These are phyloP conservation scores for Melanotaenia duboulayi DNA, from an alignment of 2,113 vertebrate genomes.

Conservation along the genomic window DNA sequence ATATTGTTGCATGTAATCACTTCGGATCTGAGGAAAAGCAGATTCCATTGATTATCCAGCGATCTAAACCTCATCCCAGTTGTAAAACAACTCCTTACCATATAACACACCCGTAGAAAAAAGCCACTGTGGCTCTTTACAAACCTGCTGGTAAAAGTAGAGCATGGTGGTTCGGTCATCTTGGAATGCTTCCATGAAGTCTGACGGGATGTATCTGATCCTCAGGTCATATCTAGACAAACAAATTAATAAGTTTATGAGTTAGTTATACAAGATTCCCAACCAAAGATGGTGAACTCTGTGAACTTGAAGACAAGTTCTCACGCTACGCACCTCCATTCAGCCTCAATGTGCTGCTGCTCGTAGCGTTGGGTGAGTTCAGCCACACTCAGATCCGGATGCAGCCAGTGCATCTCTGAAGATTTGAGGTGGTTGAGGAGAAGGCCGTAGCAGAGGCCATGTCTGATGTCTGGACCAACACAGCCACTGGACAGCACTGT, in stretches of 20 bases:
- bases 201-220: slow-evolving; percentile 89
- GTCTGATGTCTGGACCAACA: slow-evolving; percentile 88
- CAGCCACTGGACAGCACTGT: slow-evolving; percentile 90
- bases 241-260: no score
- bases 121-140: background rate
- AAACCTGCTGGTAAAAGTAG: slow-evolving; percentile 96
- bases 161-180: slow-evolving; percentile 91
- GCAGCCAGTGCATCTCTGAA: slow-evolving; percentile 91
- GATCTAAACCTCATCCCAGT: background rate
- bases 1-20: slow-evolving; percentile 91
- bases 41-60: accelerated
- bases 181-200: slow-evolving; percentile 88
- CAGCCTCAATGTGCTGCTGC: slow-evolving; percentile 91
- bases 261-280: no score
- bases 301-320: no score
- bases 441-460: slow-evolving; percentile 88
- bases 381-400: slow-evolving; percentile 86
- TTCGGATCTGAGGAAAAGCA: slow-evolving; percentile 84
- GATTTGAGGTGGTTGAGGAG: slow-evolving; percentile 96
- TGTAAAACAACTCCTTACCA: background rate
- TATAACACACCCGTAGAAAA: no score
- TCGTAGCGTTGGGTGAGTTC: slow-evolving; percentile 92
- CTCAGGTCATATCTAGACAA: slow-evolving; percentile 90
- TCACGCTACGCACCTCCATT: slow-evolving; percentile 88
- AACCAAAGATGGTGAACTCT: no score